Base-by-base conservation (phyloP, 2,888 invertebrate species). In the Anoplius nigerrimus region DNA sequence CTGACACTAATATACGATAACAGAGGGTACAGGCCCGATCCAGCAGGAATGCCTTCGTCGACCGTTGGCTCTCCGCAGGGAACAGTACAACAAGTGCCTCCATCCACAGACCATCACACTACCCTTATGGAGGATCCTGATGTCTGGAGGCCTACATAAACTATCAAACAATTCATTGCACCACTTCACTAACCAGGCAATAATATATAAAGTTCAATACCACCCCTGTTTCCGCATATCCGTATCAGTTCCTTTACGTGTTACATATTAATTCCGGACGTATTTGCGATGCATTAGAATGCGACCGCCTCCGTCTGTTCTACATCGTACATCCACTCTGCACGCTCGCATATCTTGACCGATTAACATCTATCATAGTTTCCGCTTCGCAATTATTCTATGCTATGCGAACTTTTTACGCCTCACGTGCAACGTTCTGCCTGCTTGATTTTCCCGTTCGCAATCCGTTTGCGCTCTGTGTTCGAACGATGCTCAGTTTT, bases 61-160 rank as follows among this genome's bases (percentile, higher is more conserved):
- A 92, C 92, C 84, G 92, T 92, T 84, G 84, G 87, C 79, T 90
- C 91, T 86, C 92, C 93, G 80, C 92, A 93, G 87, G 92, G 92
- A 87, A 90, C 90, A 71, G 89, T 90, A 63, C 34, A 34, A 34
- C 34, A 34, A 34, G 34, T 34, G 34, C 91, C 91, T 67, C 90
- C 92, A 83, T 90, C 90, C 82, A 91, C 92, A 88, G 93, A 93
- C 90, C 93, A 93, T 84, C 93, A 92, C 90, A 94, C 94, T 87
- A 95, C 96, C 73, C 92, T 96, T 83, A 96, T 96, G 95, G 96
- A 96, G 91, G 96, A 96, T 91, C 96, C 96, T 73, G 96, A 96
- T 91, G 95, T 96, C 86, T 96, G 96, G 96, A 95, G 96, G 90
- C 95, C 96, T 87, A 95, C 95, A 93, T 96, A 95, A 94, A 92